Base-by-base conservation (phyloP, 30 jellyfish, hydroid and myxozoan species). In the Morbakka virulenta region DNA sequence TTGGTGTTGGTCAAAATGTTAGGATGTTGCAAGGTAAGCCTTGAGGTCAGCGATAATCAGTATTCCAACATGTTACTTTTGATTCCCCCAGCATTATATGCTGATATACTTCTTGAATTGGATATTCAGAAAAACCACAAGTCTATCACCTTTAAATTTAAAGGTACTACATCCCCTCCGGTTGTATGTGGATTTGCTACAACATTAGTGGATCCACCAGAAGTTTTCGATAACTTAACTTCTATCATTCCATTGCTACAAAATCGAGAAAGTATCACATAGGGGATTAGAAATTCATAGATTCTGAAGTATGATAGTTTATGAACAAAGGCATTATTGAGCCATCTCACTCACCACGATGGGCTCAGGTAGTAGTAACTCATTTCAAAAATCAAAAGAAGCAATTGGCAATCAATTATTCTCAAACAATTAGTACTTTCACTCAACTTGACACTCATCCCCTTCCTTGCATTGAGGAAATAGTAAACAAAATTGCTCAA, bases 391-490 rank as follows among this genome's bases (percentile, higher is more conserved):
- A 32, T 0, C 81, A 63, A 24, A 63, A 64, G 62, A 77, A 63
- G 64, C 29, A 81, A 2, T 26, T 83, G 78, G 91, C 41, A 1
- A 65, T 74, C 25, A 89, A 83, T 52, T 83, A 74, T 53, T 50
- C 65, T 28, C 90, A 86, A 86, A 86, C 95, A 1, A 80, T 80
- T 41, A 86, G 69, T 71, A 21, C 32, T 3, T 86, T 32, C 62
- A 86, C 93, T 3, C 85, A 80, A 32, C 69, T 80, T 41, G 95
- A 86, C 48, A 95, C 85, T 2, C 78, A 64, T 33, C 95, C 87
- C 32, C 52, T 79, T 14, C 96, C 95, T 12, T 52, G 68, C 13
- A 68, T 69, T 30, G 69, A 67, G 69, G 93, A 85, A 2, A 74
- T 49, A 4, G 76, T 73, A 1, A 62, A 62, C 12, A 32, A 72